These are phyloP conservation scores for Sthenelais limicola DNA, from an alignment of 2,888 invertebrate genomes.

Conservation along the genomic window DNA sequence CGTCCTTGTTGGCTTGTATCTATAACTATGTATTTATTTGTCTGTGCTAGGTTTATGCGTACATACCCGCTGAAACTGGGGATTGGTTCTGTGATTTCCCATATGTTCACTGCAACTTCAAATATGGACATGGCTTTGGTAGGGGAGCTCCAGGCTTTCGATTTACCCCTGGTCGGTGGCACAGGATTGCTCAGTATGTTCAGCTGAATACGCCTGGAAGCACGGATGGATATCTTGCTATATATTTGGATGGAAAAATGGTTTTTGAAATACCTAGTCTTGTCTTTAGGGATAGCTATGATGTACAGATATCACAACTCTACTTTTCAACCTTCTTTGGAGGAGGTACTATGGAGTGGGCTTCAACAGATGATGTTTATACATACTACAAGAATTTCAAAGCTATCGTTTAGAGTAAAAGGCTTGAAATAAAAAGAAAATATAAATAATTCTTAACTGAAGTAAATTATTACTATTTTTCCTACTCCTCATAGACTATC, in stretches of 20 bases:
- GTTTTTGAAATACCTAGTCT: slow-evolving; percentile 50
- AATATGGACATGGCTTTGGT: slow-evolving; percentile 50
- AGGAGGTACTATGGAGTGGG: slow-evolving; percentile 53
- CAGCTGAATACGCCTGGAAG: slow-evolving; percentile 54
- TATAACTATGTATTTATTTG: background rate
- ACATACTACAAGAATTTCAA: slow-evolving; percentile 58
- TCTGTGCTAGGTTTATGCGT: slow-evolving; percentile 51
- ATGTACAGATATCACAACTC: slow-evolving; percentile 54
- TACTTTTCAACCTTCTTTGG: slow-evolving; percentile 62
- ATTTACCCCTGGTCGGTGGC: slow-evolving; percentile 52
- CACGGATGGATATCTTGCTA: slow-evolving; percentile 52
- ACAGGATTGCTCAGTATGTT: slow-evolving; percentile 55
- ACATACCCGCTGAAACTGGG: slow-evolving; percentile 54
- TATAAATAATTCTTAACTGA: no score
- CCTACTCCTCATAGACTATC: no score
- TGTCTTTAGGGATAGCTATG: slow-evolving; percentile 49
- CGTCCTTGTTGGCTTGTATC: no score
- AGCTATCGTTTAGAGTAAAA: slow-evolving; percentile 22
- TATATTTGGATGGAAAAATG: slow-evolving; percentile 54
- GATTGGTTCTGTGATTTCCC: slow-evolving; percentile 47
- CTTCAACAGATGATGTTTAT: slow-evolving; percentile 54
- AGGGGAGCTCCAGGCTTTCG: no score
- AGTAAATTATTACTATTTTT: no score
- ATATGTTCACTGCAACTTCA: slow-evolving; percentile 47
- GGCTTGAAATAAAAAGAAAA: no score